Conservation (phyloP, 2,113 vertebrate genomes). For the Danionella cerebrum region DNA sequence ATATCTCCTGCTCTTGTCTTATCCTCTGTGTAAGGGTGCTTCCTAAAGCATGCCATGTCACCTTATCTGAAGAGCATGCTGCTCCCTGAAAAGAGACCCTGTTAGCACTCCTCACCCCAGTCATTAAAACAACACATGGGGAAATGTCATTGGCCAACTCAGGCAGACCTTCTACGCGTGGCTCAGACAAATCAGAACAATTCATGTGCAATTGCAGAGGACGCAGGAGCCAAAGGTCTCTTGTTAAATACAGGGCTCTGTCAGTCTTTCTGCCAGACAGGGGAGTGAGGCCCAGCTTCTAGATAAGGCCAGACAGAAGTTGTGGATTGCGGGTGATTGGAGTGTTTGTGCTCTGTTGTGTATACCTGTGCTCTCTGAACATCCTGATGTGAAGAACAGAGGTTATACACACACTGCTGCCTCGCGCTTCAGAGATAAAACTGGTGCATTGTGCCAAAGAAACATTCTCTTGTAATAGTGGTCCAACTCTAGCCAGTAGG, state of each 20-base stretch:
- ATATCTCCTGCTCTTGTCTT: constrained; percentile 35
- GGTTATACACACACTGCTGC: not conserved
- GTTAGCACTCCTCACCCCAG: constrained; percentile 35
- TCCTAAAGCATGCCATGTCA: constrained; percentile 28
- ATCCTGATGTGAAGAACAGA: not conserved
- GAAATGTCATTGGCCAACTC: constrained; percentile 39
- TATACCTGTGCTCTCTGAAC: constrained; percentile 2
- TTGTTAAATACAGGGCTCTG: constrained; percentile 9
- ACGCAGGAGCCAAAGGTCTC: not conserved
- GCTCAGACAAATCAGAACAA: constrained; percentile 1
- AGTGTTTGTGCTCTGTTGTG: not conserved
- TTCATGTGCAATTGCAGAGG: not conserved
- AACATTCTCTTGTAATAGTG: not conserved
- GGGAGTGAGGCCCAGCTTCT: not conserved
- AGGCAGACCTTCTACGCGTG: not conserved
- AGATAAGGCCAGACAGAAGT: constrained; percentile 7
- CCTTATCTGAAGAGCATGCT: constrained; percentile 44
- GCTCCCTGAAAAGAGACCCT: constrained; percentile 24
- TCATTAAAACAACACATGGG: constrained; percentile 45
- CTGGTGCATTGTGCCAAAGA: not conserved
- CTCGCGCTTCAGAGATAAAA: not conserved
- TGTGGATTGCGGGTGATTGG: constrained; percentile 6
- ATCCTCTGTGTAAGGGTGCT: constrained; percentile 23
- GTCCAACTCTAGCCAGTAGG: not conserved
- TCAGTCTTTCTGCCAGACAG: not conserved